These are phyloP conservation scores for Meteorus cinctellus DNA, from an alignment of 2,888 invertebrate genomes.

Conservation along the genomic window DNA sequence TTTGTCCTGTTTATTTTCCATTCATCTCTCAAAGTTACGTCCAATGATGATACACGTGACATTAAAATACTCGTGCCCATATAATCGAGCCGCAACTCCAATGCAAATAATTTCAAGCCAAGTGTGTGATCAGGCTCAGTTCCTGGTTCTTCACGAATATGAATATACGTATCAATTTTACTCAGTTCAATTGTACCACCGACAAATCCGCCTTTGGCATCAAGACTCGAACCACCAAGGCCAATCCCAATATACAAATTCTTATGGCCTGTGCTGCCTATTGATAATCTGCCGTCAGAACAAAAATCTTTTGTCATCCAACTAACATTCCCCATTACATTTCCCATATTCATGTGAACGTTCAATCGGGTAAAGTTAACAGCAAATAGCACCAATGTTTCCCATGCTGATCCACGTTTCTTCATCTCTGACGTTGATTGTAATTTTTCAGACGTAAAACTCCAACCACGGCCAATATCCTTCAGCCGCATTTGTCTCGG, in stretches of 20 bases:
- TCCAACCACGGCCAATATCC: slow-evolving; percentile 77
- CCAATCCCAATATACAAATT: slow-evolving; percentile 93
- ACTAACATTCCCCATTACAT: slow-evolving; percentile 98
- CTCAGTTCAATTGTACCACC: slow-evolving; percentile 95
- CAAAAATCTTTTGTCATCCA: slow-evolving; percentile 95
- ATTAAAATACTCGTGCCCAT: slow-evolving; percentile 98
- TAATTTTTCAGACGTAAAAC: slow-evolving; percentile 75
- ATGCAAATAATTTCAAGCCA: slow-evolving; percentile 86
- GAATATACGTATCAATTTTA: slow-evolving; percentile 89
- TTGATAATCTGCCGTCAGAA: slow-evolving; percentile 92
- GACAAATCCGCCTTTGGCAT: slow-evolving; percentile 97
- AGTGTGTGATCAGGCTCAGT: slow-evolving; percentile 92
- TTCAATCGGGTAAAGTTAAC: slow-evolving; percentile 97
- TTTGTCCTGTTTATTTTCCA: slow-evolving; percentile 82
- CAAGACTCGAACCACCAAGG: slow-evolving; percentile 91
- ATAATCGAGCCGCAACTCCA: slow-evolving; percentile 95
- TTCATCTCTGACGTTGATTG: slow-evolving; percentile 79
- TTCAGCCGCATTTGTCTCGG: slow-evolving; percentile 75
- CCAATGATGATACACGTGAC: slow-evolving; percentile 89
- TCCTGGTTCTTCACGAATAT: slow-evolving; percentile 92
- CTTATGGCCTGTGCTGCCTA: slow-evolving; percentile 95
- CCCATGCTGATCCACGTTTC: slow-evolving; percentile 87
- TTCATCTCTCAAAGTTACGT: slow-evolving; percentile 88
- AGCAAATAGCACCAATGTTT: slow-evolving; percentile 95
- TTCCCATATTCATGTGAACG: slow-evolving; percentile 99